Evolutionary conservation across 2,888 invertebrate genomes (phyloP).

Genomic region (Teinopalpus imperialis): DNA sequence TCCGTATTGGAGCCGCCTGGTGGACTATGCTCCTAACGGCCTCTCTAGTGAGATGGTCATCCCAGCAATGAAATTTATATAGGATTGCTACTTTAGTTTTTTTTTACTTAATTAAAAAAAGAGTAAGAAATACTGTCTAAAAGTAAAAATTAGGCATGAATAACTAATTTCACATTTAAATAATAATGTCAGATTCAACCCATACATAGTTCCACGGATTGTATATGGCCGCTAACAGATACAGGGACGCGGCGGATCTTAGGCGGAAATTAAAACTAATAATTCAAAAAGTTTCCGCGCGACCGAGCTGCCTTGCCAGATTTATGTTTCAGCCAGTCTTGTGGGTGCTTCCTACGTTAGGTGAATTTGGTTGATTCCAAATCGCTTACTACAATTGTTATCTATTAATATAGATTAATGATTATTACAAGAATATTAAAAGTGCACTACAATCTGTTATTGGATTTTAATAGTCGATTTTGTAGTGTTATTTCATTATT

Average conservation of each 20-base stretch:
- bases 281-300: conserved; percentile 82
- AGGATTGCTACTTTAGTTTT: too few species aligned
- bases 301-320: conserved; percentile 74
- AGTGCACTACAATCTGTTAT: neutral
- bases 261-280: conserved; percentile 83
- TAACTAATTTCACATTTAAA: conserved; percentile 13
- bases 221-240: conserved; percentile 72
- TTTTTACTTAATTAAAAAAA: too few species aligned
- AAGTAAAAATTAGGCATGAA: conserved; percentile 1
- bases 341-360: conserved; percentile 62
- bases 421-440: neutral
- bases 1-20: too few species aligned
- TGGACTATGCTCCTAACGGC: too few species aligned
- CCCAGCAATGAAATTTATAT: too few species aligned
- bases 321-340: conserved; percentile 76
- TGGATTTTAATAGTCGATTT: too few species aligned
- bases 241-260: conserved; percentile 76
- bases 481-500: too few species aligned
- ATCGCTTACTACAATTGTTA: conserved; percentile 36
- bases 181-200: conserved; percentile 13
- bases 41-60: too few species aligned
- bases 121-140: too few species aligned
- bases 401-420: neutral
- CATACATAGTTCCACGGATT: conserved; percentile 38
- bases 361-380: conserved; percentile 28